Conservation (phyloP, 2,888 invertebrate species). For the Nebria brevicollis region DNA sequence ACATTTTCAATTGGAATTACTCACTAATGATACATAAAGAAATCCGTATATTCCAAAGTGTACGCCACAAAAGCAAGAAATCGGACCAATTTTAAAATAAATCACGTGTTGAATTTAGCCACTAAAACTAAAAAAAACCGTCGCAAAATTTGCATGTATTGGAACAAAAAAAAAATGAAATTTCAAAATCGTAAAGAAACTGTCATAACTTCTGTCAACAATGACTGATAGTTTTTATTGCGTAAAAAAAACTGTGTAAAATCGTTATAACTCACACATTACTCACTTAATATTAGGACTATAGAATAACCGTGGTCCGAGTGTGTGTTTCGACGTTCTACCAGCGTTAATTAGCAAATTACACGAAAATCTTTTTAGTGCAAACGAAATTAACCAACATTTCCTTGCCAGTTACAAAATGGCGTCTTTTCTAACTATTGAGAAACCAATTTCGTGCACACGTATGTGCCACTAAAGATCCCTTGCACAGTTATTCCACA, state of each 20-base stretch:
- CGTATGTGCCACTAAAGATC: slow-evolving; percentile 9
- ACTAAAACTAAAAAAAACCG: too few species aligned
- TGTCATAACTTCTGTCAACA: slow-evolving; percentile 35
- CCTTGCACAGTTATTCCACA: neutral
- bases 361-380: slow-evolving; percentile 17
- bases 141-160: too few species aligned
- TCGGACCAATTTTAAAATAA: too few species aligned
- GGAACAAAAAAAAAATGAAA: too few species aligned
- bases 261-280: slow-evolving; percentile 12
- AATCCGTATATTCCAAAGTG: too few species aligned
- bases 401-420: slow-evolving; percentile 43
- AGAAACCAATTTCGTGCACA: slow-evolving; percentile 41
- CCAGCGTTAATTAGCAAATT: neutral
- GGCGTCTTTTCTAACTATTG: slow-evolving; percentile 44
- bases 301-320: neutral
- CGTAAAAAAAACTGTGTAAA: slow-evolving; percentile 33
- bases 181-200: too few species aligned
- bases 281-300: neutral
- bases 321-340: neutral
- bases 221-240: slow-evolving; percentile 46
- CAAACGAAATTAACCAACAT: slow-evolving; percentile 45
- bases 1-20: too few species aligned
- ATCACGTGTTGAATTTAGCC: too few species aligned
- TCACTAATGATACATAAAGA: too few species aligned
- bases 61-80: too few species aligned